phyloP scores from a whole-genome alignment of 2,888 invertebrate species.

The Amiota communis region DNA sequence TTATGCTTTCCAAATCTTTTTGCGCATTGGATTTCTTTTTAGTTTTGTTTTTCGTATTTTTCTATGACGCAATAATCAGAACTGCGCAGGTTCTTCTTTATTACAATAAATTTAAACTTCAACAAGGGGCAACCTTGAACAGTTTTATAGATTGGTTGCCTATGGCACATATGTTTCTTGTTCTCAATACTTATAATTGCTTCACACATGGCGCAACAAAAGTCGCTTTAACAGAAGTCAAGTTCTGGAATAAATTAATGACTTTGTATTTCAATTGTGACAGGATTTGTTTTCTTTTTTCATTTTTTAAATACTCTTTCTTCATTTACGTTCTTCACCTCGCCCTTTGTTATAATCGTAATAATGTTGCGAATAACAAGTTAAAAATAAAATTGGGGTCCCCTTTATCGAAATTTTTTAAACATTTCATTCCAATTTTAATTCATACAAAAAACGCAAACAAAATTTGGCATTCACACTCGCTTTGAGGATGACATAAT shows the following conservation, averaged over 20 bases:
- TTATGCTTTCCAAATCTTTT: neutral
- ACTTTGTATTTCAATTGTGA: neutral
- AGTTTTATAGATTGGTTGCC: neutral
- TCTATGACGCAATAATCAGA: conserved; percentile 33
- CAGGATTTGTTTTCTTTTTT: neutral
- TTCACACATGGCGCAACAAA: conserved; percentile 46
- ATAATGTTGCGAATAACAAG: conserved; percentile 22
- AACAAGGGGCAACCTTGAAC: conserved; percentile 16
- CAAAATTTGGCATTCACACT: neutral
- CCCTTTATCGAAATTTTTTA: neutral
- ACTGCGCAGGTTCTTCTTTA: conserved; percentile 54
- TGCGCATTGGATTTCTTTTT: conserved; percentile 31
- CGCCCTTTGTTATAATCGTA: neutral
- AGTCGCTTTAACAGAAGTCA: conserved; percentile 51
- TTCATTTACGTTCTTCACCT: neutral
- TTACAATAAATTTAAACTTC: too few species aligned
- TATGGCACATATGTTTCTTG: neutral
- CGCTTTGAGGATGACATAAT: conserved; percentile 25
- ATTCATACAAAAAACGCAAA: neutral
- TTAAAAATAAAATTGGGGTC: conserved; percentile 21
- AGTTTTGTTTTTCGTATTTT: conserved; percentile 22
- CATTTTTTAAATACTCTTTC: neutral
- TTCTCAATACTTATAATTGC: conserved; percentile 25
- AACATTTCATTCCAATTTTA: too few species aligned
- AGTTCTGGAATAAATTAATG: neutral